Conservation (phyloP, 1,140 invertebrate genomes). For the Thalassaphorura encarpata region DNA sequence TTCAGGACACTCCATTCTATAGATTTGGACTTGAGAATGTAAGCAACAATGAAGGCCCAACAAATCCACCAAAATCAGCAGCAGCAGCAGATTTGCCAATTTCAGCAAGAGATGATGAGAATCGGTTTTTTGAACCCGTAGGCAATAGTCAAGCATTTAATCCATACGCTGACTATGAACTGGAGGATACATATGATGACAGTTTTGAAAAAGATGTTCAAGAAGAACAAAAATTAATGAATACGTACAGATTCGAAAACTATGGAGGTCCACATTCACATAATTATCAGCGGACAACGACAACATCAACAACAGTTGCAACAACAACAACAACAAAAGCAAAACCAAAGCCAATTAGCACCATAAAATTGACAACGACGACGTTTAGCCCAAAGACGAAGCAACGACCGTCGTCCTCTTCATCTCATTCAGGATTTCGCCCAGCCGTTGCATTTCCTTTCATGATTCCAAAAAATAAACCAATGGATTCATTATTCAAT, state of each 20-base stretch:
- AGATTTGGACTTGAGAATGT: slow-evolving; percentile 3
- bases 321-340: slow-evolving; percentile 5
- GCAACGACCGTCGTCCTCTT: not conserved
- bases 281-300: no score
- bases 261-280: no score
- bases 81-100: not conserved
- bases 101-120: not conserved
- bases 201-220: no score
- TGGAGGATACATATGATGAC: no score
- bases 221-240: no score
- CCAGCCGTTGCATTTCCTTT: slow-evolving; percentile 21
- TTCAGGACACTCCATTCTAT: slow-evolving; percentile 26
- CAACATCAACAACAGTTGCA: not conserved
- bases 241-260: no score
- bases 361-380: not conserved
- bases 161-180: no score
- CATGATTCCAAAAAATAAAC: slow-evolving; percentile 14
- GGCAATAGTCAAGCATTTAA: no score
- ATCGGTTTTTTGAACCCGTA: no score
- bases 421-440: slow-evolving; percentile 6
- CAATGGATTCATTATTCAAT: slow-evolving; percentile 1
- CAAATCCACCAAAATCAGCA: not conserved
- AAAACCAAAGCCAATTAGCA: not conserved
- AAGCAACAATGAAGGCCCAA: not conserved
- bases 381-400: not conserved